A percentile compares a stretch with the other conserved stretches of the same genome.
phyloP scores from a whole-genome alignment of 2,797 vertebrate species.

The Dendrocincla tyrannina region DNA sequence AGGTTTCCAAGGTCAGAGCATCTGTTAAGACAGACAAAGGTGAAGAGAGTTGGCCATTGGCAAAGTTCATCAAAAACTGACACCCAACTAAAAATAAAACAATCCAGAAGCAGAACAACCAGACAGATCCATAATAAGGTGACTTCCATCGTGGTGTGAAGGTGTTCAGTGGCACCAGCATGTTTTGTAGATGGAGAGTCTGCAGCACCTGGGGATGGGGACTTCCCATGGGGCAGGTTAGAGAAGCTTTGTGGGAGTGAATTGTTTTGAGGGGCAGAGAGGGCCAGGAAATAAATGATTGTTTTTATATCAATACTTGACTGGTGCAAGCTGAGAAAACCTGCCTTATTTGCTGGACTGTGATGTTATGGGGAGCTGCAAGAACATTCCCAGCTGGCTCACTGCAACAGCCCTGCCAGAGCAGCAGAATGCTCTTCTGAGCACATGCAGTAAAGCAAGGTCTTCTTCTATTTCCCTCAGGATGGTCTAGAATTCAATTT shows the following conservation, averaged over 20 bases:
- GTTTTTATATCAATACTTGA: background rate
- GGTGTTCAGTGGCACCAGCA: rapidly evolving
- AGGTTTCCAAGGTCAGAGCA: conserved; percentile 66
- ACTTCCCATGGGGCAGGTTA: background rate
- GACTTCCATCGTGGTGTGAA: background rate
- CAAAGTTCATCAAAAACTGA: background rate
- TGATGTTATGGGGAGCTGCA: background rate
- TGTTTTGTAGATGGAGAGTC: background rate
- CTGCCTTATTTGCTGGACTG: rapidly evolving
- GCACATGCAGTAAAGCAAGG: rapidly evolving
- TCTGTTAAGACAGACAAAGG: conserved; percentile 47
- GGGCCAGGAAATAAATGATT: background rate
- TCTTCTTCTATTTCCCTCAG: background rate
- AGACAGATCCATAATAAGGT: background rate
- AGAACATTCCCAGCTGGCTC: rapidly evolving
- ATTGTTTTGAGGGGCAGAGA: background rate
- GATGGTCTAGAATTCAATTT: background rate
- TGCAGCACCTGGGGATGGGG: background rate
- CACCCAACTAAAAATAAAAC: background rate
- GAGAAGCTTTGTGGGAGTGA: background rate
- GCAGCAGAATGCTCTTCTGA: background rate
- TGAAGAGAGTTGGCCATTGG: rapidly evolving
- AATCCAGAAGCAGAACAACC: background rate
- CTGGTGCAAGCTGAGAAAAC: background rate
- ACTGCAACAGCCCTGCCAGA: background rate